phyloP scores from a whole-genome alignment of 2,888 invertebrate genomes.

The Druceiella hillmani region DNA sequence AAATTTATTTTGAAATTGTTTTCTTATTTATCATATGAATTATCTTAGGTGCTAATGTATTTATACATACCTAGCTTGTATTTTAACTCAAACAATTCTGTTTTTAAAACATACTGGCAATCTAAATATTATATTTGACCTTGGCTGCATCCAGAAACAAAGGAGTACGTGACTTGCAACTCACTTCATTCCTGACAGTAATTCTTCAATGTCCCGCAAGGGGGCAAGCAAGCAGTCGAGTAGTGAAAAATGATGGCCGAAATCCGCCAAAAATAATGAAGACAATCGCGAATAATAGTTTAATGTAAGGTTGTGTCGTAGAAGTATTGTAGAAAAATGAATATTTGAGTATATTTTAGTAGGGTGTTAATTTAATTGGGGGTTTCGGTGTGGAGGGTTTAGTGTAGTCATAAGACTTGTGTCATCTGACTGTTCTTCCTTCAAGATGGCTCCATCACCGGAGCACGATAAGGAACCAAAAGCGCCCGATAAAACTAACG shows the following conservation, averaged over 20 bases:
- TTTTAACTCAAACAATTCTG: too few relatives aligned
- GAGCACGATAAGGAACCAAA: conserved; percentile 71
- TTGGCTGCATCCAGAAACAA: conserved; percentile 23
- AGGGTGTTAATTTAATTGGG: conserved; percentile 34
- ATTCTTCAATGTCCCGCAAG: conserved; percentile 11
- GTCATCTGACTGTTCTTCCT: conserved; percentile 53
- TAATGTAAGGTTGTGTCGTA: conserved; percentile 41
- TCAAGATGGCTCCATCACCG: conserved; percentile 75
- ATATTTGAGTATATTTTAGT: conserved; percentile 39
- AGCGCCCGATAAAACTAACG: conserved; percentile 62
- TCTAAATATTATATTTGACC: too few relatives aligned
- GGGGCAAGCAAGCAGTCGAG: conserved; percentile 31
- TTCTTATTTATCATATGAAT: too few relatives aligned
- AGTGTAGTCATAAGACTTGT: conserved; percentile 49
- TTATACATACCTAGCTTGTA: too few relatives aligned
- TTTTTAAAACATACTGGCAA: too few relatives aligned
- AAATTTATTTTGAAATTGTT: too few relatives aligned
- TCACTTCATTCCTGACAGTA: neutral
- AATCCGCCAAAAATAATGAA: conserved; percentile 47
- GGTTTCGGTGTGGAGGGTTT: conserved; percentile 34
- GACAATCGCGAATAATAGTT: conserved; percentile 38
- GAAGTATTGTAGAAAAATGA: conserved; percentile 35
- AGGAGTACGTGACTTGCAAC: conserved; percentile 18
- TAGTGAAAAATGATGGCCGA: conserved; percentile 42
- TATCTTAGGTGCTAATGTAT: too few relatives aligned